Conservation (phyloP, 23 tunicate genomes). For the Oikopleura dioica region DNA sequence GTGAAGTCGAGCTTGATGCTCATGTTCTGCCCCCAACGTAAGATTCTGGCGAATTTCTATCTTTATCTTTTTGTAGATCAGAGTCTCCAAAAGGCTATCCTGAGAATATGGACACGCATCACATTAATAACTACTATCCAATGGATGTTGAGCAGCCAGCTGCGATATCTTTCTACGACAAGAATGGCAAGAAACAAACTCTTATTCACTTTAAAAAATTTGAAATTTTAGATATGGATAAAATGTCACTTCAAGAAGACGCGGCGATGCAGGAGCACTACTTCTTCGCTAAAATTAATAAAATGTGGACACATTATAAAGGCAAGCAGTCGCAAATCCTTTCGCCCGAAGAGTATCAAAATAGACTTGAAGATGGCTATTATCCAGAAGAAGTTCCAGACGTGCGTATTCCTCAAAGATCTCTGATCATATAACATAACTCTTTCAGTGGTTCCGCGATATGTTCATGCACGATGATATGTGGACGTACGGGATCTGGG, state of each 20-base stretch:
- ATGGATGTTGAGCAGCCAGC: not conserved
- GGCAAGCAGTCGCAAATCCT: not conserved
- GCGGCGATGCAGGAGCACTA: conserved; percentile 1
- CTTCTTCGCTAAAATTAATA: not conserved
- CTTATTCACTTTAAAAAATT: not conserved
- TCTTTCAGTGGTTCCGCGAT: not conserved
- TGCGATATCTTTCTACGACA: not conserved
- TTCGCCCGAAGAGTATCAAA: not conserved
- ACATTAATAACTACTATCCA: not conserved
- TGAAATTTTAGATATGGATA: not conserved
- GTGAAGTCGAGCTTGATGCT: not conserved
- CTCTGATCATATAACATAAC: too few species aligned
- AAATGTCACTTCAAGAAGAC: not conserved
- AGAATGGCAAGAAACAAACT: not conserved
- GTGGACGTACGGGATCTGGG: conserved; percentile 9
- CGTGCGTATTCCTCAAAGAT: too few species aligned
- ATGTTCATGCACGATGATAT: not conserved
- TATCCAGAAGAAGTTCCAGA: conserved; percentile 1
- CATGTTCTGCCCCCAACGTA: not conserved
- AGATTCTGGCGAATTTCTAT: not conserved
- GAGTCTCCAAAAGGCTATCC: not conserved
- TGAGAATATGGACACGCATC: not conserved
- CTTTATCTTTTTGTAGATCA: not conserved
- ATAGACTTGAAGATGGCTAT: not conserved
- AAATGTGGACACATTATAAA: not conserved